Evolutionary conservation across 64 coral and sea anemone species (phyloP).

Genomic region (Montipora sp.): DNA sequence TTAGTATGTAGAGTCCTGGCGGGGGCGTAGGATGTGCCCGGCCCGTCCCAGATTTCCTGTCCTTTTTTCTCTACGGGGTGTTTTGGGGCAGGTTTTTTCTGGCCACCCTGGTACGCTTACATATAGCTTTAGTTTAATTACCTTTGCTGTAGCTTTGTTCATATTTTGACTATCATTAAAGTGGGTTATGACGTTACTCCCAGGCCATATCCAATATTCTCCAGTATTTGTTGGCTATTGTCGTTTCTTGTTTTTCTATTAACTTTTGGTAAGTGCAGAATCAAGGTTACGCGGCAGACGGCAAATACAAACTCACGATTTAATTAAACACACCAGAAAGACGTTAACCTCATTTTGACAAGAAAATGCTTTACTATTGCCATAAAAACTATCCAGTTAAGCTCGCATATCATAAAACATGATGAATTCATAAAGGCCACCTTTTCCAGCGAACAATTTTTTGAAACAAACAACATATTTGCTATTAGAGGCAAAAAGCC

Average conservation of each 20-base stretch:
- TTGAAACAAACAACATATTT: too few species aligned
- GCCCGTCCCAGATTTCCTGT: constrained; percentile 38
- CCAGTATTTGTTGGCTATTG: neutral
- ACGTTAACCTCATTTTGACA: too few species aligned
- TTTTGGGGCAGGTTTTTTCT: constrained; percentile 35
- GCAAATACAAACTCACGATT: too few species aligned
- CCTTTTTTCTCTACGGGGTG: constrained; percentile 12
- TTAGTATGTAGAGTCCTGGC: neutral
- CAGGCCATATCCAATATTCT: constrained; percentile 6
- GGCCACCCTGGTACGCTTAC: constrained; percentile 30
- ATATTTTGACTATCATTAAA: constrained; percentile 4
- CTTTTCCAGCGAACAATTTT: too few species aligned
- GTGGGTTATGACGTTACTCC: constrained; percentile 21
- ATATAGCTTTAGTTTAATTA: constrained; percentile 7
- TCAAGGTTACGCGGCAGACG: neutral
- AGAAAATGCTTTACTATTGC: too few species aligned
- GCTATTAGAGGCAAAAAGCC: too few species aligned
- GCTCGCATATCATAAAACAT: too few species aligned
- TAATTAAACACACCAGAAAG: too few species aligned
- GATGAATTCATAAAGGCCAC: too few species aligned
- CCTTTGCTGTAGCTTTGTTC: neutral
- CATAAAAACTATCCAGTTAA: too few species aligned
- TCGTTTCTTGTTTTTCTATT: constrained; percentile 2
- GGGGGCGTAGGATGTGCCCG: constrained; percentile 16
- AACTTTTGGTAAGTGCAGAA: neutral